Evolutionary conservation across 2,888 invertebrate species (phyloP).

Genomic region (Hydraecia micacea): DNA sequence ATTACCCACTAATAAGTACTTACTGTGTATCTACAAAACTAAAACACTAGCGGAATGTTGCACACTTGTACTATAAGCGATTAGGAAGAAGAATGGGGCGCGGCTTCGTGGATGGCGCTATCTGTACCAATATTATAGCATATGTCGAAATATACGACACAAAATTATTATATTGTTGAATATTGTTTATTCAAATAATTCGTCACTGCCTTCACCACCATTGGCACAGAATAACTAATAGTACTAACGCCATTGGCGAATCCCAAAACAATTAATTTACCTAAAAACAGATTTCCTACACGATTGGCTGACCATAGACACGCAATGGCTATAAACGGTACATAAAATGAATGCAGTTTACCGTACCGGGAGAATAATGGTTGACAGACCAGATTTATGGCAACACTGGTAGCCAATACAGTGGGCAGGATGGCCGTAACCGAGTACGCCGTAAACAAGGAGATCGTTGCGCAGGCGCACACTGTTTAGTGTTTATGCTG

Average conservation of each 20-base stretch:
- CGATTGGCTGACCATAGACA: conserved; percentile 55
- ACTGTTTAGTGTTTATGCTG: conserved; percentile 64
- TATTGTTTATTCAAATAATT: neutral
- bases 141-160: neutral
- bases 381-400: conserved; percentile 72
- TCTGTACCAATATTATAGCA: neutral
- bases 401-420: conserved; percentile 74
- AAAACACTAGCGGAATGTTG: too few species aligned
- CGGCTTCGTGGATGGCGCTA: too few species aligned
- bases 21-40: too few species aligned
- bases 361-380: conserved; percentile 60
- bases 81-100: too few species aligned
- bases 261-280: conserved; percentile 2
- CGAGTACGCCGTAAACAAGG: conserved; percentile 70
- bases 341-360: conserved; percentile 67
- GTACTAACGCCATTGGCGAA: conserved; percentile 17
- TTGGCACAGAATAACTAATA: conserved; percentile 2
- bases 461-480: conserved; percentile 61
- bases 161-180: neutral
- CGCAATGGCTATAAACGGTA: conserved; percentile 50
- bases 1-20: too few species aligned
- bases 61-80: too few species aligned
- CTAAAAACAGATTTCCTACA: conserved; percentile 20
- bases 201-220: neutral
- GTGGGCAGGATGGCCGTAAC: conserved; percentile 72